phyloP scores from a whole-genome alignment of 2,888 invertebrate species.

The Drosophila pseudotakahashii region DNA sequence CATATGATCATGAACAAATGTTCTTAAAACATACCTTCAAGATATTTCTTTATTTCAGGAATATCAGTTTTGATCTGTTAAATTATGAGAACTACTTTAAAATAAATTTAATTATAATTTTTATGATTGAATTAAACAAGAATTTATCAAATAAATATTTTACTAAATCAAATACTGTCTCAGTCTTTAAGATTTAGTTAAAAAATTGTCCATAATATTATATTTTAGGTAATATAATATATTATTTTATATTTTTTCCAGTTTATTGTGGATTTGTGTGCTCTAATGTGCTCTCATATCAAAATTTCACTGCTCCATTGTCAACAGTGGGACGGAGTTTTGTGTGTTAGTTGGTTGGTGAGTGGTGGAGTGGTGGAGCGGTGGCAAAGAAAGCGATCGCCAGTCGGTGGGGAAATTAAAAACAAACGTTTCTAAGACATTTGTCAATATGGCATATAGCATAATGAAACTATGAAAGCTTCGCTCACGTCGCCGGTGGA shows the following conservation, averaged over 20 bases:
- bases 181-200: not conserved
- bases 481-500: conserved; percentile 34
- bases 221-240: no score
- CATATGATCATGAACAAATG: not conserved
- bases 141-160: not conserved
- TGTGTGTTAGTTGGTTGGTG: conserved; percentile 25
- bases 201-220: not conserved
- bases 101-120: no score
- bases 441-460: conserved; percentile 58
- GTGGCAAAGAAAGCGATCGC: conserved; percentile 52
- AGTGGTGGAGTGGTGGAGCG: conserved; percentile 9
- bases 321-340: conserved; percentile 17
- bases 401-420: conserved; percentile 41
- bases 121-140: no score
- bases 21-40: no score
- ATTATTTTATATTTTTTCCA: not conserved
- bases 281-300: conserved; percentile 19
- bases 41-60: no score
- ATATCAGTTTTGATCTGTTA: no score
- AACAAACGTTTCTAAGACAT: conserved; percentile 45
- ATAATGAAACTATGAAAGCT: conserved; percentile 48
- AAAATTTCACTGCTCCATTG: conserved; percentile 39
- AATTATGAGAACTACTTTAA: no score
- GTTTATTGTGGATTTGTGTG: not conserved
- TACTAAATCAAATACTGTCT: not conserved